Evolutionary conservation across 2,113 vertebrate genomes (phyloP).

Genomic region (Brachyhypopomus occidentalis): DNA sequence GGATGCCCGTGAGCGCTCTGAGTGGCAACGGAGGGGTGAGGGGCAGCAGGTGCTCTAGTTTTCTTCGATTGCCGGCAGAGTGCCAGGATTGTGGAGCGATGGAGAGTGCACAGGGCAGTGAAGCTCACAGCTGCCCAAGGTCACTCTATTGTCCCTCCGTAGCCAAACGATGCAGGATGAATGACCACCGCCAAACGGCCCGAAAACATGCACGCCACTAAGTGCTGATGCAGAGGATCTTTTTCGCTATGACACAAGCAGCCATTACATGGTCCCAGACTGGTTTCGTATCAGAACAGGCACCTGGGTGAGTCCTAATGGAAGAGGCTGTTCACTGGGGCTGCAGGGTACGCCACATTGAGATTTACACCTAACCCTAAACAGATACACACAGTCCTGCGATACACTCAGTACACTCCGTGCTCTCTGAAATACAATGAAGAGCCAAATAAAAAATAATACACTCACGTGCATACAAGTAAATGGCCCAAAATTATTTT

Average conservation of each 20-base stretch:
- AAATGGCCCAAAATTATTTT: too few relatives aligned
- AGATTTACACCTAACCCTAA: not conserved
- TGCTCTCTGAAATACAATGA: too few relatives aligned
- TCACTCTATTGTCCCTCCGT: conserved; percentile 4
- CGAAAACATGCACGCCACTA: not conserved
- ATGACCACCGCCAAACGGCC: not conserved
- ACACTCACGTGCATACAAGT: not conserved
- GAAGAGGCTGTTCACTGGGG: not conserved
- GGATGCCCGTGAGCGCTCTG: not conserved
- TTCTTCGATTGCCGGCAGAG: not conserved
- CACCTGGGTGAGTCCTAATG: conserved; percentile 5
- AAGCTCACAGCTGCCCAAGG: not conserved
- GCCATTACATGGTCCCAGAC: not conserved
- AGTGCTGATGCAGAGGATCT: not conserved
- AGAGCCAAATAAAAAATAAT: too few relatives aligned
- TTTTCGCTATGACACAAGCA: not conserved
- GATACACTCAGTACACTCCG: too few relatives aligned
- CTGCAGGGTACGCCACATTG: not conserved
- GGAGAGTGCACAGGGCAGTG: not conserved
- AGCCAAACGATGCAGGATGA: not conserved
- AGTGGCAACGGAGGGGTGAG: not conserved
- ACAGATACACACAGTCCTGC: not conserved
- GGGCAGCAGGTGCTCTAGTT: not conserved
- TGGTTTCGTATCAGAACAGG: not conserved
- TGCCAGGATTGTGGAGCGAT: not conserved